These are phyloP conservation scores for Hippocampus abdominalis DNA, from an alignment of 2,113 vertebrate genomes.

Conservation along the genomic window DNA sequence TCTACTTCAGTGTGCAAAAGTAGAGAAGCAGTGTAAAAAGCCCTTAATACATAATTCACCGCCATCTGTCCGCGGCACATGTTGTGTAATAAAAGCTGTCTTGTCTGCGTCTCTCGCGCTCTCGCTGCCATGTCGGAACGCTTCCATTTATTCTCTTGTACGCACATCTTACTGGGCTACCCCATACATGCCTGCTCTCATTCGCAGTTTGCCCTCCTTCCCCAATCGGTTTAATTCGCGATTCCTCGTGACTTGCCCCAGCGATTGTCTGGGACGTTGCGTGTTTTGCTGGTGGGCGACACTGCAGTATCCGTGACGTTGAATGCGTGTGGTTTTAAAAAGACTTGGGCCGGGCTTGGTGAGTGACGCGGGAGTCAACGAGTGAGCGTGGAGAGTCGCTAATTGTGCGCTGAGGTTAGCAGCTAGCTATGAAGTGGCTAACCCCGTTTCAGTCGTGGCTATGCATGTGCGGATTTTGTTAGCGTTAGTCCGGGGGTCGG, in stretches of 20 bases:
- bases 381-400: not conserved
- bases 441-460: no score
- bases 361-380: not conserved
- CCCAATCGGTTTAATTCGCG: conserved; percentile 26
- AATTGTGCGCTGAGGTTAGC: not conserved
- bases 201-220: conserved; percentile 15
- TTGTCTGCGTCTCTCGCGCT: conserved; percentile 13
- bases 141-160: conserved; percentile 3
- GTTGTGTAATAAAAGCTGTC: conserved; percentile 62
- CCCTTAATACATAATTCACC: conserved; percentile 65
- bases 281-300: conserved; percentile 17
- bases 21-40: conserved; percentile 52
- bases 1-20: conserved; percentile 49
- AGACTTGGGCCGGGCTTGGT: not conserved
- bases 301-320: not conserved
- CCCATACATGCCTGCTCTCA: not conserved
- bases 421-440: not conserved
- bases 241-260: conserved; percentile 35
- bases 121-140: conserved; percentile 1
- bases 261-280: conserved; percentile 13
- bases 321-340: not conserved
- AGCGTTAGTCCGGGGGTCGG: no score
- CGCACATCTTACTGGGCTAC: not conserved
- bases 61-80: conserved; percentile 66
- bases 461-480: no score